Evolutionary conservation across 2,113 vertebrate genomes (phyloP).

Genomic region (Apistogramma diplotaenia): DNA sequence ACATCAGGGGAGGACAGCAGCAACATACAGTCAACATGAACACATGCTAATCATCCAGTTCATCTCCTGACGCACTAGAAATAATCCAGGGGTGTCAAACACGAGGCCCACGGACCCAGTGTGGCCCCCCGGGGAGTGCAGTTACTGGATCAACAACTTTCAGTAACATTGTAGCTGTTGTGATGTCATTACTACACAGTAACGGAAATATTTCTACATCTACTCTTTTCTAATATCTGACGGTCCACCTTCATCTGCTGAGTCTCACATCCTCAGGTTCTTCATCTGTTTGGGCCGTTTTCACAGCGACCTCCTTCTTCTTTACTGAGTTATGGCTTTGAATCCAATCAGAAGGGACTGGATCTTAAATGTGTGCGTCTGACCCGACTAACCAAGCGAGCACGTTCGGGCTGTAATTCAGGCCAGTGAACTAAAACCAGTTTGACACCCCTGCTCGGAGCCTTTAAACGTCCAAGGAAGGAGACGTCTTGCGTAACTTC

Average conservation of each 20-base stretch:
- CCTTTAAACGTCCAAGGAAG: neutral
- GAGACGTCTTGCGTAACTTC: neutral
- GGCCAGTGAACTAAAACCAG: neutral
- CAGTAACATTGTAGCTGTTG: too few species aligned
- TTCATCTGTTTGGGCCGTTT: neutral
- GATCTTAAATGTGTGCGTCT: neutral
- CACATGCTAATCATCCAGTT: neutral
- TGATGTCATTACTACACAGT: too few species aligned
- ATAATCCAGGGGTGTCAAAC: neutral
- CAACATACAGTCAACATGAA: slow-evolving; percentile 16
- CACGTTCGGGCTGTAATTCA: neutral
- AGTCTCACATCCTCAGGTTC: neutral
- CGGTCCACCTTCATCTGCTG: too few species aligned
- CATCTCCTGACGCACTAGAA: neutral
- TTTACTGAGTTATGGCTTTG: neutral
- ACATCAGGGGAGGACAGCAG: slow-evolving; percentile 11
- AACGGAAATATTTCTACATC: too few species aligned
- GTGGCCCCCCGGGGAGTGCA: too few species aligned
- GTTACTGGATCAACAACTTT: too few species aligned
- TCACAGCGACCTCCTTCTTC: neutral
- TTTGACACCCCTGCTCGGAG: neutral
- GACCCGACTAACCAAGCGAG: neutral
- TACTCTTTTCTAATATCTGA: neutral
- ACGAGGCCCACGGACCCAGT: neutral
- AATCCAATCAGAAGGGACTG: neutral